Evolutionary conservation across 2,113 vertebrate species (phyloP).

Genomic region (Zootoca vivipara): DNA sequence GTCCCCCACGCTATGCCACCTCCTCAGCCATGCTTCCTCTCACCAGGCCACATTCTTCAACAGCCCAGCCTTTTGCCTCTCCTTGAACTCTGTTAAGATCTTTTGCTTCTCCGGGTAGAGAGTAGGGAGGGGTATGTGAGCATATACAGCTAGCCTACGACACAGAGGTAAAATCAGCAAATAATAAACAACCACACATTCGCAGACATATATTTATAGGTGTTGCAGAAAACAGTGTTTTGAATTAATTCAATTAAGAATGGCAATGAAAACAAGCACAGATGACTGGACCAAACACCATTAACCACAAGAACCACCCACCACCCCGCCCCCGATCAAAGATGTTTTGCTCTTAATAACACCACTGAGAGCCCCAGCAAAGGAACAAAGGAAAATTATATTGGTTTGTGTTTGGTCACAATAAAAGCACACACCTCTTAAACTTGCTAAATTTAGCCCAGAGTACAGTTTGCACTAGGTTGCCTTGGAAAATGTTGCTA

Average conservation of each 20-base stretch:
- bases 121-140: neutral
- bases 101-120: too few relatives aligned
- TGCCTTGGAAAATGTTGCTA: constrained; percentile 84
- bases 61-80: neutral
- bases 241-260: constrained; percentile 33
- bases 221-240: neutral
- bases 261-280: constrained; percentile 26
- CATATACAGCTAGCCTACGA: neutral
- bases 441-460: constrained; percentile 76
- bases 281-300: neutral
- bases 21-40: too few relatives aligned
- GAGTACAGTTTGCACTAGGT: constrained; percentile 69
- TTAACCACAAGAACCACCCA: neutral
- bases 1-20: too few relatives aligned
- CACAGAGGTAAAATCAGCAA: neutral
- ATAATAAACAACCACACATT: neutral
- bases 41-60: neutral
- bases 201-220: neutral
- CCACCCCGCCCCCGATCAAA: constrained; percentile 26
- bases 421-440: constrained; percentile 72
- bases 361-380: neutral
- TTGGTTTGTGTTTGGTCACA: constrained; percentile 59
- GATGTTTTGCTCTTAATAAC: constrained; percentile 35
- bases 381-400: constrained; percentile 12
- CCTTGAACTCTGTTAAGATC: neutral